These are phyloP conservation scores for Gonioctena quinquepunctata DNA, from an alignment of 1,140 invertebrate species.

Conservation along the genomic window DNA sequence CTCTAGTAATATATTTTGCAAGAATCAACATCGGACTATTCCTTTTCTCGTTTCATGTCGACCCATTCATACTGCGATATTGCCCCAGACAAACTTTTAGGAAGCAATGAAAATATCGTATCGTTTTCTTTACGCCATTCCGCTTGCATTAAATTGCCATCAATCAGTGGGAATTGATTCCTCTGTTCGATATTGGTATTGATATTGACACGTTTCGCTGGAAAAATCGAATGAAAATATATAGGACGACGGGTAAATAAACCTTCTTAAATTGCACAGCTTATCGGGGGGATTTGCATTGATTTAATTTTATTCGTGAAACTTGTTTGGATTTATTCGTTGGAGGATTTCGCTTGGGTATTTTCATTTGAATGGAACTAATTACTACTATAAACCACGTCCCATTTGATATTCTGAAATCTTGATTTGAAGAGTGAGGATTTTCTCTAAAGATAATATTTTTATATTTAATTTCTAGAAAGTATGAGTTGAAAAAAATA, in stretches of 20 bases:
- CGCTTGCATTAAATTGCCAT: slow-evolving; percentile 13
- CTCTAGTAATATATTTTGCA: too few species aligned
- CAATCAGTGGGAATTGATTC: slow-evolving; percentile 6
- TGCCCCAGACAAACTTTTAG: too few species aligned
- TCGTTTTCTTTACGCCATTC: background rate
- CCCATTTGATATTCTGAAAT: too few species aligned
- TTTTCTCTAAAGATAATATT: too few species aligned
- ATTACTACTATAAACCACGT: too few species aligned
- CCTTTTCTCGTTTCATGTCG: background rate
- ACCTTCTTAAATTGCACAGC: background rate
- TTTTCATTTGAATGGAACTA: too few species aligned
- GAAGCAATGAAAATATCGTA: background rate
- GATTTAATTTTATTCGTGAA: background rate
- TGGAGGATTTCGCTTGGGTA: too few species aligned
- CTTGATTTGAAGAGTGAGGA: too few species aligned
- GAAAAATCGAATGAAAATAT: background rate
- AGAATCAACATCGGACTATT: background rate
- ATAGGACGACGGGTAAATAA: background rate
- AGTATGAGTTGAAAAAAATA: too few species aligned
- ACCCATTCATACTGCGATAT: background rate
- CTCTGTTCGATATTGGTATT: background rate
- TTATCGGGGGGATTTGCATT: background rate
- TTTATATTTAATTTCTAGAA: too few species aligned
- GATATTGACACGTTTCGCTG: background rate
- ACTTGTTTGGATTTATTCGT: background rate